Base-by-base conservation (phyloP, 2,113 vertebrate genomes). In the Sylvietta virens region DNA sequence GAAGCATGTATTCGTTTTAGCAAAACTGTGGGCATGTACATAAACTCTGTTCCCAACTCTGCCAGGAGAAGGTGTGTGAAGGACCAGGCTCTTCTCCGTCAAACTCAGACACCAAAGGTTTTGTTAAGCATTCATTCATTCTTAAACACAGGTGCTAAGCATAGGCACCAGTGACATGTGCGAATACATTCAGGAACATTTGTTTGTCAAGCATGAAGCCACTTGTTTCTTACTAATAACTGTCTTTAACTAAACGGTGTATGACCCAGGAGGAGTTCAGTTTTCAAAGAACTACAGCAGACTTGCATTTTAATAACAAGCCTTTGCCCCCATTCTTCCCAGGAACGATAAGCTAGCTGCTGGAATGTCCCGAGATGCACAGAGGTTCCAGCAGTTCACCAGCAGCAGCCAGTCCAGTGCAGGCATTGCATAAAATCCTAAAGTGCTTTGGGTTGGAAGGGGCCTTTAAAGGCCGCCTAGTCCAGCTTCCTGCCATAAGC, bases 161-260 rank as follows among this genome's bases (percentile, higher is more conserved):
- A 71, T 18, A n/a, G 13, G 15, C 27, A 56, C 7, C 15, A 47
- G 22, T 40, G n/a, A 42, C 0, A 1, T 4, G 13, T 15, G 16
- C 13, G 15, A 53, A 58, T 7, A 47, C 4, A 35, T 26, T n/a
- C 44, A 44, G 47, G 39, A 73, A 19, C 11, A 44, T 56, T 54
- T 77, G 40, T 31, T 60, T 51, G 19, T 54, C 44, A 66, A 45
- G 62, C 7, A n/a, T 8, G 42, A 85, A 77, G 1, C 3, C 20
- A 50, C 14, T 26, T 37, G 5, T 27, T 65, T 48, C 20, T 45
- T 23, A 86, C 20, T 54, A 65, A 51, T 27, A 58, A 42, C 8
- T 31, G 12, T 8, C 61, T 78, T 72, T 70, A 67, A 18, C 11
- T 67, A 35, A 39, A 39, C 1, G 2, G 9, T 33, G 4, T 20